These are phyloP conservation scores for Apeltes quadracus DNA, from an alignment of 2,113 vertebrate genomes.

Conservation along the genomic window DNA sequence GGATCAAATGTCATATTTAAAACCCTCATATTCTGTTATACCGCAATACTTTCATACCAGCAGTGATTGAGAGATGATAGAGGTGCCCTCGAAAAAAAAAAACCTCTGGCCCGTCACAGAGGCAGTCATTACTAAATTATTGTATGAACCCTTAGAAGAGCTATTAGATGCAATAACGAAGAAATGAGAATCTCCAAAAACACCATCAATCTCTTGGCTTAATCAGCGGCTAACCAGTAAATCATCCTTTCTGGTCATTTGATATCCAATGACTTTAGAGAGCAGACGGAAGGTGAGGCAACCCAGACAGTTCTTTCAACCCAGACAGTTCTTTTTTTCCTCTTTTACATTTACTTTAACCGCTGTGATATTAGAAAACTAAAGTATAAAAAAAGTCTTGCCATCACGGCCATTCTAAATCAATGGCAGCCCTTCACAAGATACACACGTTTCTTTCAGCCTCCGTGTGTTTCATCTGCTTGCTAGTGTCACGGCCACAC, in stretches of 20 bases:
- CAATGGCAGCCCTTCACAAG: conserved; percentile 1
- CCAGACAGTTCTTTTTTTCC: not conserved
- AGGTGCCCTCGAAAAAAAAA: conserved; percentile 2
- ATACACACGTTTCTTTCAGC: conserved; percentile 27
- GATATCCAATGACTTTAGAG: conserved; percentile 2
- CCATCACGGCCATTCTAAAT: conserved; percentile 53
- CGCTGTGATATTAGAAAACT: conserved; percentile 46
- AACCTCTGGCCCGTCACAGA: conserved; percentile 16
- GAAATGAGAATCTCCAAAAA: conserved; percentile 5
- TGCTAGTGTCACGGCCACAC: conserved; percentile 25
- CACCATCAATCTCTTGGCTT: conserved; percentile 21
- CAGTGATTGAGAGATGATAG: conserved; percentile 2
- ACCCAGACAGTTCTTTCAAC: not conserved
- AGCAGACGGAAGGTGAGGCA: conserved; percentile 12
- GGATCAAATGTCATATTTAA: not conserved
- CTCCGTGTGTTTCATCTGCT: conserved; percentile 27
- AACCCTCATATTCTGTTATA: not conserved
- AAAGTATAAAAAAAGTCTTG: conserved; percentile 35
- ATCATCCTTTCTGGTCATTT: conserved; percentile 23
- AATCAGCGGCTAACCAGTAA: conserved; percentile 12
- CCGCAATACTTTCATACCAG: not conserved
- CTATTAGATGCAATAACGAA: conserved; percentile 20
- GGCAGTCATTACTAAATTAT: not conserved
- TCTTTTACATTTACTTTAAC: not conserved
- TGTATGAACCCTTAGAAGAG: conserved; percentile 25